Evolutionary conservation across 2,888 invertebrate genomes (phyloP).

Genomic region (Idaea straminata): DNA sequence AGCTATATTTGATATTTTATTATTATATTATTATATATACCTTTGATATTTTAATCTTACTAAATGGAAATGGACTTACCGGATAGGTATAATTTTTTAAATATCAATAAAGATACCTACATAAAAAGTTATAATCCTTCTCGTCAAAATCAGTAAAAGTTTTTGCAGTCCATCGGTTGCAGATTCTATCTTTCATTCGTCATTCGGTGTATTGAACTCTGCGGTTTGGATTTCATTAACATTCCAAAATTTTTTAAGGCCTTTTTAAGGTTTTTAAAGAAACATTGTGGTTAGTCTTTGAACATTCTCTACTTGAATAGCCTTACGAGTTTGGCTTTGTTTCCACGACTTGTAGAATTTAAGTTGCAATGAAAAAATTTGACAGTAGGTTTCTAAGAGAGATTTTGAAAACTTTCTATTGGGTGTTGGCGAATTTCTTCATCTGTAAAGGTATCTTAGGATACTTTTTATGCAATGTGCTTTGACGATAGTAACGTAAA

Average conservation of each 20-base stretch:
- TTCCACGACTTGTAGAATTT: too few species aligned
- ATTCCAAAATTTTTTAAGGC: slow-evolving; percentile 22
- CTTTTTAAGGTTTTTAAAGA: not conserved
- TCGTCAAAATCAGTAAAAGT: not conserved
- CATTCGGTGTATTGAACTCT: slow-evolving; percentile 33
- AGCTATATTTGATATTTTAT: too few species aligned
- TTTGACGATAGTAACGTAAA: too few species aligned
- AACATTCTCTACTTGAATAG: not conserved
- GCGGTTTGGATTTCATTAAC: slow-evolving; percentile 34
- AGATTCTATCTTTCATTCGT: slow-evolving; percentile 28
- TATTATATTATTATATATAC: too few species aligned
- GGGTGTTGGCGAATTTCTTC: too few species aligned
- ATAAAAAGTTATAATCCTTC: not conserved
- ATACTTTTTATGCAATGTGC: too few species aligned
- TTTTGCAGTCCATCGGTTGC: slow-evolving; percentile 6
- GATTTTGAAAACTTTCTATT: too few species aligned
- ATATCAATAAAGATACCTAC: not conserved
- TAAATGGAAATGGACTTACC: too few species aligned
- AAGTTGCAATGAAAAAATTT: too few species aligned
- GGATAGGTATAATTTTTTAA: not conserved
- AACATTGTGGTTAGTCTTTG: not conserved
- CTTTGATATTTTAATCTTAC: too few species aligned
- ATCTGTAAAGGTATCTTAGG: too few species aligned
- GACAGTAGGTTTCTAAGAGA: too few species aligned
- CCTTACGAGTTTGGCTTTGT: not conserved